Conservation (phyloP, 2,113 vertebrate genomes). For the Chitala chitala region DNA sequence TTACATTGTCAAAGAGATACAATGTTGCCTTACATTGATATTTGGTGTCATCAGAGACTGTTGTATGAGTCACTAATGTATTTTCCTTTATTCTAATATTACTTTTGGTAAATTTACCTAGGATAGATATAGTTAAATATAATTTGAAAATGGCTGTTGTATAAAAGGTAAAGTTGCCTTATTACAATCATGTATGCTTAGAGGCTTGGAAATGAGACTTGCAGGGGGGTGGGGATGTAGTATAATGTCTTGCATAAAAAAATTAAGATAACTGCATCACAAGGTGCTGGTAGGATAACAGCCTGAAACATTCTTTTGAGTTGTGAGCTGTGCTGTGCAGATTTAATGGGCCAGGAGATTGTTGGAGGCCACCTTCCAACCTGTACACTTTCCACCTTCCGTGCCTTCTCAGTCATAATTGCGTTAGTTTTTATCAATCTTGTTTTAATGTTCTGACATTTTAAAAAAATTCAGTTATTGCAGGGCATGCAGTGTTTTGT, state of each 20-base stretch:
- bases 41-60: constrained; percentile 9
- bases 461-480: not conserved
- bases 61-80: not conserved
- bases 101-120: not conserved
- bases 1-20: not conserved
- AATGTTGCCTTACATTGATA: constrained; percentile 18
- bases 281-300: not conserved
- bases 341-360: not conserved
- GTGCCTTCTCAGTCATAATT: constrained; percentile 11
- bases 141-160: not conserved
- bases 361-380: not conserved
- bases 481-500: not conserved
- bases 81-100: not conserved
- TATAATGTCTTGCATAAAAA: not conserved
- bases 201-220: not conserved
- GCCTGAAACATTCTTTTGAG: not conserved
- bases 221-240: not conserved
- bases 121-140: constrained; percentile 7
- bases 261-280: not conserved
- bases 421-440: not conserved
- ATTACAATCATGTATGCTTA: not conserved
- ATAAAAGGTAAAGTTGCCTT: constrained; percentile 21
- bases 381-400: too few relatives aligned
- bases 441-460: constrained; percentile 9
- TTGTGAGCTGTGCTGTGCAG: not conserved